Evolutionary conservation across 2,797 vertebrate species (phyloP), one percentile per base, ranked within the genome.

Genomic region (Taenioides sp.): DNA sequence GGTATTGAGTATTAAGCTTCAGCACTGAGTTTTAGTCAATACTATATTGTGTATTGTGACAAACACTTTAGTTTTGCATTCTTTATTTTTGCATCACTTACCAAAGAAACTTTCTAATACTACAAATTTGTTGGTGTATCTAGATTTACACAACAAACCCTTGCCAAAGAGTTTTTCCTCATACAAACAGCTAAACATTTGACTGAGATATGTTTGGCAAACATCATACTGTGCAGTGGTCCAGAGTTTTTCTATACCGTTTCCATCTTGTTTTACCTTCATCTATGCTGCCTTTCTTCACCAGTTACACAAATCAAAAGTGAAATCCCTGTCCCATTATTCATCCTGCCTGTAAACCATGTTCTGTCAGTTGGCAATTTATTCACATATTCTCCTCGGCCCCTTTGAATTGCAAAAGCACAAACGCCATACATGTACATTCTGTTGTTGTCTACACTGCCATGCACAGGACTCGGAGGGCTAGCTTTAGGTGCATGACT

Each of bases 321-420:
- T 78, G 69, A 82, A 82, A 80, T 83, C 67, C 59, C 66, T 68
- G 47, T 54, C 83, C 83, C 78, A 86, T 91, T 86, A 90, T 88
- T 90, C 86, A 88, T 89, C 83, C 79, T 74, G 72, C 82, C 84
- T 81, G 68, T 80, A 77, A 87, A 88, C 76, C 76, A 74, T 60
- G 73, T 76, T 77, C 88, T 87, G 84, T 88, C 88, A 86, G 84
- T 81, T 80, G 72, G 71, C 74, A 83, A 84, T 83, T 80, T 83
- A 87, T 92, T 92, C 85, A 89, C 87, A 86, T 88, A 88, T 61
- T 62, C 90, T 89, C 84, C 83, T 80, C 43, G 70, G 78, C 73
- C 67, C 80, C 82, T 90, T 89, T 91, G 87, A 91, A 91, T 86
- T 80, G 78, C 76, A 83, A 80, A 89, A 7, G 10, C 17, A 87